A percentile compares a stretch with the other conserved stretches of the same genome.
Conservation (phyloP, 2,113 vertebrate genomes). For the Crotalus horridus region DNA sequence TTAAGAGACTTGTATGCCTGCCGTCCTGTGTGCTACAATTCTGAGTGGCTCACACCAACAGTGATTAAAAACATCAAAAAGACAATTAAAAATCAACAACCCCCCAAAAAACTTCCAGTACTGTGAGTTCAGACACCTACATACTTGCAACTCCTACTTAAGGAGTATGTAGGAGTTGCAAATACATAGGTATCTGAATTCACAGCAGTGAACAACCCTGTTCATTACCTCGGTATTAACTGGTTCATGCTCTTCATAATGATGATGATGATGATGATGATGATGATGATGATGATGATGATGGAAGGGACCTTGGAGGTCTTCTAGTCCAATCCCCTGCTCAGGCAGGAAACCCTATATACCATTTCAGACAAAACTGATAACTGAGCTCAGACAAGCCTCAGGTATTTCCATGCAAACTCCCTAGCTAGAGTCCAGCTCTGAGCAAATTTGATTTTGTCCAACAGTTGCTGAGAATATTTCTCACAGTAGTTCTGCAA, state of each 20-base stretch:
- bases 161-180: neutral
- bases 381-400: neutral
- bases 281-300: too few relatives aligned
- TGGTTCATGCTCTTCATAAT: neutral
- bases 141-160: too few relatives aligned
- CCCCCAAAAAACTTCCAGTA: neutral
- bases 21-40: neutral
- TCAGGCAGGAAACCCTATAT: too few relatives aligned
- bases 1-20: neutral
- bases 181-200: too few relatives aligned
- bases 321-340: too few relatives aligned
- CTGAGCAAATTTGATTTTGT: neutral
- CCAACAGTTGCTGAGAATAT: neutral
- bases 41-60: neutral
- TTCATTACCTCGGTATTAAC: neutral
- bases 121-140: too few relatives aligned
- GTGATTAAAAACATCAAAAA: neutral
- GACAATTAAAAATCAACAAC: neutral
- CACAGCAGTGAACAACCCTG: too few relatives aligned
- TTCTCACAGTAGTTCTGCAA: neutral
- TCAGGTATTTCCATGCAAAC: neutral
- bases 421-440: neutral
- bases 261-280: too few relatives aligned
- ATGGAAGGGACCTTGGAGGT: too few relatives aligned
- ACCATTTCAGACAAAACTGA: neutral